Conservation (phyloP, 2,888 invertebrate species). For the Eristalis tenax region DNA sequence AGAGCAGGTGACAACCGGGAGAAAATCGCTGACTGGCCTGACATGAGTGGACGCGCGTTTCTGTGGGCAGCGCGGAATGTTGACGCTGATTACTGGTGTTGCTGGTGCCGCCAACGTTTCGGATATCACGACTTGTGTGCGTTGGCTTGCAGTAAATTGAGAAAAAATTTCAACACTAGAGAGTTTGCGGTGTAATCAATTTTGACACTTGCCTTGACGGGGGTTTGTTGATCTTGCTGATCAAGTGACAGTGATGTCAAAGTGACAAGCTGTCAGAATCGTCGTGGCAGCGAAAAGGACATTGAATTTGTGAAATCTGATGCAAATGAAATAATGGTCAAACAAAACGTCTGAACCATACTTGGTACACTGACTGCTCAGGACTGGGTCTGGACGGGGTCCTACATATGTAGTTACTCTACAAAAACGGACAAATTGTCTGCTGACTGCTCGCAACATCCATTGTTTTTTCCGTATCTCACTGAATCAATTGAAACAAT, state of each 20-base stretch:
- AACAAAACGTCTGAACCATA: too few species aligned
- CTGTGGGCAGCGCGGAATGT: conserved; percentile 53
- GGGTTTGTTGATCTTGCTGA: conserved; percentile 3
- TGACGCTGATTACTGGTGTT: not conserved
- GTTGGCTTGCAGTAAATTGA: conserved; percentile 16
- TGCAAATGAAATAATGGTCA: too few species aligned
- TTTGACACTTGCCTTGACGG: not conserved
- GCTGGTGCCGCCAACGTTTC: conserved; percentile 21
- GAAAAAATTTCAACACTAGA: not conserved
- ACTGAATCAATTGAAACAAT: not conserved
- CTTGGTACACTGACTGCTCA: too few species aligned
- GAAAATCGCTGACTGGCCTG: conserved; percentile 35
- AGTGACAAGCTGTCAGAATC: not conserved
- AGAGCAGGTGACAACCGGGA: conserved; percentile 57
- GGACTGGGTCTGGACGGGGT: too few species aligned
- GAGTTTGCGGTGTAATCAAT: conserved; percentile 3
- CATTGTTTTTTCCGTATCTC: not conserved
- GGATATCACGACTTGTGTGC: conserved; percentile 17
- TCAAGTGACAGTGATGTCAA: not conserved
- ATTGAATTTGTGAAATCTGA: too few species aligned
- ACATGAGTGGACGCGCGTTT: not conserved
- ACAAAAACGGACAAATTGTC: not conserved
- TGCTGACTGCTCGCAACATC: too few species aligned
- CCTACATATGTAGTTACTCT: too few species aligned
- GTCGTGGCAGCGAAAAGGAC: too few species aligned